Percentiles rank a stretch among this genome's conserved stretches.
These are phyloP conservation scores for Nomada hirtipes DNA, from an alignment of 2,888 invertebrate genomes.

Conservation along the genomic window DNA sequence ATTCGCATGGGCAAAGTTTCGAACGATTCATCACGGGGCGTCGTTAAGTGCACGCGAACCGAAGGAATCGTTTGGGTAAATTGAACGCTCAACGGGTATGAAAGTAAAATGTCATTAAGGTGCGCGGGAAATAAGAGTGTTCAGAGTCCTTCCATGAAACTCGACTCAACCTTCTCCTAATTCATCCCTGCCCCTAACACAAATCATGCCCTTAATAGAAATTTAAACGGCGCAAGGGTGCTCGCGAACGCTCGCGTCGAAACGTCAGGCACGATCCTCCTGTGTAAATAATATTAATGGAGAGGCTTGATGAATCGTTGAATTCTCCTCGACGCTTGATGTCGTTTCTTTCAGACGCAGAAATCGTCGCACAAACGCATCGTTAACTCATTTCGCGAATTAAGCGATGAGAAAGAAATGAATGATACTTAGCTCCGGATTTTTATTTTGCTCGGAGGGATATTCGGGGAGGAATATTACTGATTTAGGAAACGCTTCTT, in stretches of 20 bases:
- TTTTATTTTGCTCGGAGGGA: no score
- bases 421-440: no score
- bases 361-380: neutral
- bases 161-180: constrained; percentile 35
- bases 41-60: constrained; percentile 30
- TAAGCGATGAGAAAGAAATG: neutral
- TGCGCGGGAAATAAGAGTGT: constrained; percentile 38
- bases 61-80: constrained; percentile 37
- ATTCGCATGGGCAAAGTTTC: neutral
- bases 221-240: constrained; percentile 41
- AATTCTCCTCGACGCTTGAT: constrained; percentile 12
- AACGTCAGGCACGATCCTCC: constrained; percentile 26
- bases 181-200: constrained; percentile 32
- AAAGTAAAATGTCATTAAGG: constrained; percentile 46
- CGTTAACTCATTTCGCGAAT: neutral
- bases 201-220: constrained; percentile 54
- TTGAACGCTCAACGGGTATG: constrained; percentile 34
- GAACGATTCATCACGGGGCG: constrained; percentile 22
- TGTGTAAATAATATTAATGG: constrained; percentile 36
- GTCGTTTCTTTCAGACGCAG: neutral
- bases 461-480: no score
- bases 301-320: constrained; percentile 8
- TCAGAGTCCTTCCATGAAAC: constrained; percentile 33
- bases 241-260: constrained; percentile 6
- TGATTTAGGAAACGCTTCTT: no score